Base-by-base conservation (phyloP, 1,140 invertebrate genomes). In the Acromyrmex echinatior region DNA sequence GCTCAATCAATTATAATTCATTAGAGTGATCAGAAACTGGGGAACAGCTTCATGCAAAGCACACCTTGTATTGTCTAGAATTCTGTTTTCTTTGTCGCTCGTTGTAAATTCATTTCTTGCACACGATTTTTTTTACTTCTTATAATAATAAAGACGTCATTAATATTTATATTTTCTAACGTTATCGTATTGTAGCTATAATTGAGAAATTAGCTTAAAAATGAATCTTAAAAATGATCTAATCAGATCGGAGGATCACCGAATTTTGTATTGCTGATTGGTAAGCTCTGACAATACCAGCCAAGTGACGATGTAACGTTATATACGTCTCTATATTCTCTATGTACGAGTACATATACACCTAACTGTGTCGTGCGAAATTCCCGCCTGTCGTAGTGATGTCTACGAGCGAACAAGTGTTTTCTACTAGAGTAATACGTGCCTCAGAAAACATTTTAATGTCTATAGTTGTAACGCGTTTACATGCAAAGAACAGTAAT, bases 271-370 rank as follows among this genome's bases (percentile, higher is more conserved):
- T 94, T 94, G 92, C 90, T 92, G 87, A 90, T 88, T 88, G 86
- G 91, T 91, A 93, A 92, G 92, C 91, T 92, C 88, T 91, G 92
- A 95, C 94, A 95, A 95, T 95, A 93, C 92, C 88, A 87, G 16
- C 90, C 91, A 93, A 94, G 94, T 94, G 94, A 94, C 92, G 92
- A 90, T 91, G 84, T 82, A 74, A 86, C 88, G 81, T 21, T 21
- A 21, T 21, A 21, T 90, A 77, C 74, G 79, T 88, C 39, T 82
- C 80, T 82, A 87, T 86, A 86, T 62, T 82, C 53, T 82, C 86
- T 86, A 73, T 66, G 10, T 49, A 25, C 25, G 25, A 25, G 25
- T 25, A 70, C 77, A 86, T 65, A 73, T 81, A 89, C 80, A 88
- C 71, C 84, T 87, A 92, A 90, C 90, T 91, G 87, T 90, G 86